Base-by-base conservation (phyloP, 2,888 invertebrate species). In the Sycophila texana region DNA sequence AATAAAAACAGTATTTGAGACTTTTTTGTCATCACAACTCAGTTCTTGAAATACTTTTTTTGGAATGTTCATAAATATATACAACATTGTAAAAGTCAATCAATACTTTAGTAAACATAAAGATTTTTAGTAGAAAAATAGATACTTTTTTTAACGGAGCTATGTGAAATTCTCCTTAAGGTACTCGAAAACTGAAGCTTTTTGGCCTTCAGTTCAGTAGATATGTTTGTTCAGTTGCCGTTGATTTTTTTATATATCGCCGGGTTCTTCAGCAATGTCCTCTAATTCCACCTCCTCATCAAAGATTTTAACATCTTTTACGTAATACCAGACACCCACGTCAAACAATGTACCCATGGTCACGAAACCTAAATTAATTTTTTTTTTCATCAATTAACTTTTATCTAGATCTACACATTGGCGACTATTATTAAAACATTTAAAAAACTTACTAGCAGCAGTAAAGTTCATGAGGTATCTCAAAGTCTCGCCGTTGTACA, bases 301-400 rank as follows among this genome's bases (percentile, higher is more conserved):
- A 86, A 94, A 94, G 84, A 94, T 94, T 89, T 94, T 93, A 66
- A 95, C 91, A 85, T 93, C 92, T 87, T 94, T 94, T 1, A 94
- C 94, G 85, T 92, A 93, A 88, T 93, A 94, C 94, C 94, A 94
- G 14, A 95, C 94, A 18, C 93, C 92, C 55, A 92, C 88, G 86
- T 95, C 95, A 85, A 94, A 94, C 7, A 94, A 14, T 51, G 94
- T 92, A 12, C 94, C 94, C 80, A 95, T 91, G 16, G 92, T 88
- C 13, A 94, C 93, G 84, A 95, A 94, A 81, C 91, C 92, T 88
- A 81, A 61, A 71, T 18, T 0, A 68, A 26, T 22, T 51, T n/a
- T 72, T 14, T 60, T 81, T 26, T 57, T 74, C 76, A 63, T 20
- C 20, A 72, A 71, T 61, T 5, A 39, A 49, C 14, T 18, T 22